Percentiles rank a stretch among this genome's conserved stretches.
These are phyloP conservation scores for Bovichtus variegatus DNA, from an alignment of 2,797 vertebrate genomes.

Conservation along the genomic window DNA sequence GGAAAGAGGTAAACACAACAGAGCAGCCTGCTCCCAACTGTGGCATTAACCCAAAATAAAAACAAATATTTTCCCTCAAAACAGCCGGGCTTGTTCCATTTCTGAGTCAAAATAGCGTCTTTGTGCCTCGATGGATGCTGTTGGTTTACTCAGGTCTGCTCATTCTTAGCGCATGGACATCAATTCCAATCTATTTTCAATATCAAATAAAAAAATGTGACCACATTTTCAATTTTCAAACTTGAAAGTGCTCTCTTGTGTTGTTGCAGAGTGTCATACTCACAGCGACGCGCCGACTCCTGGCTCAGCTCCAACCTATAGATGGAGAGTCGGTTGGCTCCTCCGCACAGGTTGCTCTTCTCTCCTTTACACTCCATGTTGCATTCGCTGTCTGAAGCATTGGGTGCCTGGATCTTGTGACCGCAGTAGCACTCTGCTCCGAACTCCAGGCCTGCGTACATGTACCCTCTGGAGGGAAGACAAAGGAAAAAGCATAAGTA, in stretches of 20 bases:
- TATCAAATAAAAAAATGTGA: not conserved
- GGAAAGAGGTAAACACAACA: constrained; percentile 66
- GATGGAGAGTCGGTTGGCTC: constrained; percentile 94
- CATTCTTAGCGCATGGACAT: not conserved
- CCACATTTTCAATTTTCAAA: not conserved
- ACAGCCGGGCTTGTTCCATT: constrained; percentile 9
- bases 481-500: constrained; percentile 12
- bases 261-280: constrained; percentile 73
- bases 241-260: not conserved
- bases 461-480: constrained; percentile 89
- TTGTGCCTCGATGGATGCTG: constrained; percentile 1
- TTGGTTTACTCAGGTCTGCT: not conserved
- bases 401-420: constrained; percentile 93
- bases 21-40: constrained; percentile 51
- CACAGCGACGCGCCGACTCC: constrained; percentile 94
- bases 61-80: constrained; percentile 45
- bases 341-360: constrained; percentile 90
- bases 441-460: constrained; percentile 96
- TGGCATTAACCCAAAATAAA: constrained; percentile 57
- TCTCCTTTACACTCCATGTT: constrained; percentile 98
- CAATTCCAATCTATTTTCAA: not conserved
- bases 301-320: constrained; percentile 96
- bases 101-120: constrained; percentile 18
- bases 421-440: constrained; percentile 98
- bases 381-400: constrained; percentile 91